Evolutionary conservation across 2,888 invertebrate genomes (phyloP), one percentile per base, ranked within the genome.

Genomic region (Rhyacophila evoluta): DNA sequence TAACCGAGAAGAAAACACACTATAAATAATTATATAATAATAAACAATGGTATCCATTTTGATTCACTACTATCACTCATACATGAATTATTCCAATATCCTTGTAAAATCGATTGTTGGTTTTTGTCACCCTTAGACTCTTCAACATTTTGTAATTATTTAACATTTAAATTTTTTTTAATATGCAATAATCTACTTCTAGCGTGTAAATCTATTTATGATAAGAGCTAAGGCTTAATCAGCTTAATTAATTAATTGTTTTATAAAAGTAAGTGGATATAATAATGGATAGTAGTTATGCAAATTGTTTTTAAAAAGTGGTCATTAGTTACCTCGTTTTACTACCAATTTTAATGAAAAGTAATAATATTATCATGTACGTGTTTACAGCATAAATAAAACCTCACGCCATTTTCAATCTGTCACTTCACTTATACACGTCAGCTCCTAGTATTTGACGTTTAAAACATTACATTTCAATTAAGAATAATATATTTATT

Each of bases 351-450:
- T 12, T 12, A 25, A 8, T 19, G 1, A 41, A 11, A 6, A 2
- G 1, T 0, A 12, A 19, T 41, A 19, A 41, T n/a, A 12, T 6
- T 33, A 33, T 33, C 6, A 4, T 33, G 29, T 33, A 33, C 29
- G 29, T 41, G 15, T 15, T 41, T 15, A 41, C 41, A 39, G 11
- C 15, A 41, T 6, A 15, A 19, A 15, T 41, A 41, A 41, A 41
- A 27, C n/a, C 1, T 5, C 1, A 69, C 38, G 79, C 79, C 81
- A 81, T 81, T 29, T 79, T 77, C 41, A 55, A 79, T 77, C 81
- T 81, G 81, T 81, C 81, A 81, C 27, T 39, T 41, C 15, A 15
- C 25, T 37, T 11, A 27, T 79, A 81, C 81, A 81, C 81, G 81
- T 81, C 81, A 81, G 55, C 81, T 74, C 36, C 67, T 39, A 74